Evolutionary conservation across 2,888 invertebrate genomes (phyloP).

Genomic region (Macrosiphum euphorbiae): DNA sequence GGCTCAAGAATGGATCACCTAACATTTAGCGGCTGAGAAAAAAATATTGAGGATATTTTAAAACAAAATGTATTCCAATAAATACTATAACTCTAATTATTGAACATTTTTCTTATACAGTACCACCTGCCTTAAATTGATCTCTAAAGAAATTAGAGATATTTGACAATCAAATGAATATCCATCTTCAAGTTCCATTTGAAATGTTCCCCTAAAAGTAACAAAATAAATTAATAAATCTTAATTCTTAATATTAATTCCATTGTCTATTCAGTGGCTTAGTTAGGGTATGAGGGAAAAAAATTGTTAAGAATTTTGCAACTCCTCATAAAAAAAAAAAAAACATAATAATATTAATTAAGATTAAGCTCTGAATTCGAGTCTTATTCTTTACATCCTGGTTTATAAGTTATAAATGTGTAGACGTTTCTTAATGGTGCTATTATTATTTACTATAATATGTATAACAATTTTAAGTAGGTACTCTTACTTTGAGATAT

Average conservation of each 20-base stretch:
- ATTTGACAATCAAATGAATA: slow-evolving; percentile 97
- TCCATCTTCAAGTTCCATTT: slow-evolving; percentile 97
- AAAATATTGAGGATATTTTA: slow-evolving; percentile 61
- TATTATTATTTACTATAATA: too few relatives aligned
- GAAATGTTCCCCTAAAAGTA: slow-evolving; percentile 87
- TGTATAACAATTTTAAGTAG: too few relatives aligned
- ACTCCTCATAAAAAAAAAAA: too few relatives aligned
- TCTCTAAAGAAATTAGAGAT: slow-evolving; percentile 96
- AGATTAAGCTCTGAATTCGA: too few relatives aligned
- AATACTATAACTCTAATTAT: slow-evolving; percentile 55
- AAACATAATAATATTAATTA: too few relatives aligned
- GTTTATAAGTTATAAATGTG: too few relatives aligned
- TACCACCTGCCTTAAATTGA: slow-evolving; percentile 75
- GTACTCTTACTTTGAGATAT: too few relatives aligned
- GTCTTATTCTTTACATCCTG: too few relatives aligned
- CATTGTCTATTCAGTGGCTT: not conserved
- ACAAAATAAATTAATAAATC: not conserved
- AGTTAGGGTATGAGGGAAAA: too few relatives aligned
- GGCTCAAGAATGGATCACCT: slow-evolving; percentile 65
- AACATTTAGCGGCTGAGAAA: slow-evolving; percentile 63
- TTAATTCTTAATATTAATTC: not conserved
- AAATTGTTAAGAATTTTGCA: too few relatives aligned
- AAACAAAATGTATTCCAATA: slow-evolving; percentile 60
- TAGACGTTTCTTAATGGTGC: too few relatives aligned
- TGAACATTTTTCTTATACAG: slow-evolving; percentile 56